Conservation (phyloP, 30 jellyfish, hydroid and myxozoan genomes). For the Aurelia aurita region DNA sequence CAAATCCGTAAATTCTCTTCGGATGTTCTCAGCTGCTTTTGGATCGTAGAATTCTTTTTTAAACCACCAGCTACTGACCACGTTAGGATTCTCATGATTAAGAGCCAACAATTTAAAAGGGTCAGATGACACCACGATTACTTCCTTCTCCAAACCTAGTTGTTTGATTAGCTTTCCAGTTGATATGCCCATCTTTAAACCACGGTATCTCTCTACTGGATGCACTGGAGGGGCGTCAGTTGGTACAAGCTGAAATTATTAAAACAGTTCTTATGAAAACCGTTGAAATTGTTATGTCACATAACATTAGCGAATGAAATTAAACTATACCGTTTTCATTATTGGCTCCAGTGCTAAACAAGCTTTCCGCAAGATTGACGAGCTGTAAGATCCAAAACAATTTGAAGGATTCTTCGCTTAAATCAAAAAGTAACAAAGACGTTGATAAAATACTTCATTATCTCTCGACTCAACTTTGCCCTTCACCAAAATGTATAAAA, state of each 20-base stretch:
- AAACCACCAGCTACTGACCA: constrained; percentile 84
- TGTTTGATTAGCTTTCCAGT: constrained; percentile 68
- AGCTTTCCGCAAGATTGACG: too few species aligned
- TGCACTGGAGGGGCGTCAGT: constrained; percentile 72
- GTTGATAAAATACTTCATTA: too few species aligned
- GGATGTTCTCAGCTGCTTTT: constrained; percentile 50
- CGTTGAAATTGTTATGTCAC: too few species aligned
- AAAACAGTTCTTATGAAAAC: neutral
- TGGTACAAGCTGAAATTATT: constrained; percentile 69
- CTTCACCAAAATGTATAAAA: too few species aligned
- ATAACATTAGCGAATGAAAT: too few species aligned
- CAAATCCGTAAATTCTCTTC: constrained; percentile 77
- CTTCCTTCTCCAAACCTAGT: constrained; percentile 72
- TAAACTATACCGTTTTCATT: too few species aligned
- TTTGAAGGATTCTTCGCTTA: too few species aligned
- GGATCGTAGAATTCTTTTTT: constrained; percentile 58
- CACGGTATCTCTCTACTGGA: constrained; percentile 79
- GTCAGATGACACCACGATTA: constrained; percentile 80
- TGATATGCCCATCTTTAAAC: constrained; percentile 54
- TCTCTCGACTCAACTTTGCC: too few species aligned
- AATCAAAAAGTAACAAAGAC: too few species aligned
- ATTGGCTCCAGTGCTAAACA: too few species aligned
- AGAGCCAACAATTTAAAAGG: constrained; percentile 70
- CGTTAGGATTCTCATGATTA: constrained; percentile 49
- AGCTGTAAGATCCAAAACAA: too few species aligned